Base-by-base conservation (phyloP, 2,797 vertebrate genomes). In the Pantherophis vulpinus region DNA sequence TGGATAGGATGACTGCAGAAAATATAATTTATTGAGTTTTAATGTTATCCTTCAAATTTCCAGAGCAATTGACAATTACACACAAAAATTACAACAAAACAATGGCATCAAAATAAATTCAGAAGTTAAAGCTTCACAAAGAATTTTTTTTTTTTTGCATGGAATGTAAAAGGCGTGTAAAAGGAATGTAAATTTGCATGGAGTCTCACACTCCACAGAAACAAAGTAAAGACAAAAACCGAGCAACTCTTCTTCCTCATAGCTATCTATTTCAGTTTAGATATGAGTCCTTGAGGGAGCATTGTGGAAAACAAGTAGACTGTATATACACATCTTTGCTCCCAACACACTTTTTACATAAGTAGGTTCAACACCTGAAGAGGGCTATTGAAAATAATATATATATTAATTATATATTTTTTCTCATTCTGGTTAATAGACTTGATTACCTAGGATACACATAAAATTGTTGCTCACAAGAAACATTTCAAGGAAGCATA, bases 1-100 rank as follows among this genome's bases (percentile, higher is more conserved):
- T 60, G 98, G 98, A 96, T 99, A 99, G 47, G 99, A 99, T 0
- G 99, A 99, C 99, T 99, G 98, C 89, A 95, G 95, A 94, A 61
- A 94, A 5, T 0, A 58, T 6, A 55, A 23, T 27, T 51, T 60
- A 74, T 2, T 58, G 8, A 20, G 32, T 83, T 51, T 89, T 51
- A 27, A 13, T 29, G 29, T 29, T 16, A 32, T 20, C 5, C 14
- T 89, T 89, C 55, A 58, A 42, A 51, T 59, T 89, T 89, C 18
- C 70, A 32, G 66, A 47, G 27, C 42, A 89, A 29, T 51, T 83
- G 29, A 79, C 37, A 51, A 23, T 47, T 32, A 25, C 91, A 83
- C 20, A 87, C 5, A 91, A 23, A 66, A 91, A 63, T 9, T 16
- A 14, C 59, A 55, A 32, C 8, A 91, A 87, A 91, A 91, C 47